A percentile compares a stretch with the other conserved stretches of the same genome.
Conservation (phyloP, 1,140 invertebrate species). For the Drosophila willistoni region DNA sequence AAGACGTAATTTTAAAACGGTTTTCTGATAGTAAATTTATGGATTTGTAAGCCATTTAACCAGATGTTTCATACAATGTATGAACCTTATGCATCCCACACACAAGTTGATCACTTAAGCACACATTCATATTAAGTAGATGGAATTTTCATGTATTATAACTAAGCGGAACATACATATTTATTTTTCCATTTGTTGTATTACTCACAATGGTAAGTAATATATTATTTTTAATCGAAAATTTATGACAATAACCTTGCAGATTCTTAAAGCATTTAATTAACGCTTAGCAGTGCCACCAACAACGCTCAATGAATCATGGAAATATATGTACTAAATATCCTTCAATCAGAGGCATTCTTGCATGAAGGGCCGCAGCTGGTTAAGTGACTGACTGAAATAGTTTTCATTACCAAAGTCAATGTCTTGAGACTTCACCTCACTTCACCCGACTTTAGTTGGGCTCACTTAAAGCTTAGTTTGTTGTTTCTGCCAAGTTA, state of each 20-base stretch:
- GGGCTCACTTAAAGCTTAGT: constrained; percentile 3
- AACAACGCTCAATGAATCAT: constrained; percentile 1
- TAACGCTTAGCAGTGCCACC: constrained; percentile 36
- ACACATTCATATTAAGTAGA: not conserved
- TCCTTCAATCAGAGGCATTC: constrained; percentile 64
- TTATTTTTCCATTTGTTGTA: not conserved
- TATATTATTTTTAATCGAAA: constrained; percentile 28
- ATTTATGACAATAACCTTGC: constrained; percentile 53
- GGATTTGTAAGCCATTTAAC: not conserved
- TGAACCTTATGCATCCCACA: not conserved
- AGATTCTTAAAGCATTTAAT: constrained; percentile 39
- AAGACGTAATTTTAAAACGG: not conserved
- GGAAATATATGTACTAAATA: constrained; percentile 5
- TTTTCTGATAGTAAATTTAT: not conserved
- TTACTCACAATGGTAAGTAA: constrained; percentile 24
- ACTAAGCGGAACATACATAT: constrained; percentile 1
- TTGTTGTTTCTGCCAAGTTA: constrained; percentile 44
- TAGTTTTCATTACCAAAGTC: constrained; percentile 71
- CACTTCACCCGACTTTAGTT: constrained; percentile 28
- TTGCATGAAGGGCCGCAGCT: constrained; percentile 66
- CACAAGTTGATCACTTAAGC: not conserved
- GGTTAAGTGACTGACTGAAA: constrained; percentile 22
- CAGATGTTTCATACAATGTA: constrained; percentile 2
- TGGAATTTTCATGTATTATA: constrained; percentile 20
- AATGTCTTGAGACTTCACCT: constrained; percentile 50